Conservation (phyloP, 2,888 invertebrate species). For the Chrysolina oricalcia region DNA sequence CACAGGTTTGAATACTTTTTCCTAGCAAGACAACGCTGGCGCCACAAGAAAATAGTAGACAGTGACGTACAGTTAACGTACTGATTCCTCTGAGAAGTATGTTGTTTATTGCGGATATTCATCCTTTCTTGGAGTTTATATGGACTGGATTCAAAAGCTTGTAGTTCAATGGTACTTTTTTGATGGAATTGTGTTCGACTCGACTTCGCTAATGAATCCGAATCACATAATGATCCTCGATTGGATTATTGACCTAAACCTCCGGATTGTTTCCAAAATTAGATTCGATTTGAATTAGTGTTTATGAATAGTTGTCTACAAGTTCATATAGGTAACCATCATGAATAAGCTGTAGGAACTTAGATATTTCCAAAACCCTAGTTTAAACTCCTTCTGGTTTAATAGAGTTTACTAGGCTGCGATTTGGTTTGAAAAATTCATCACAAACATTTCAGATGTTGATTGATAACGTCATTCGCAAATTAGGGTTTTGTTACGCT, state of each 20-base stretch:
- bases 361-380: too few relatives aligned
- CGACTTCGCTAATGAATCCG: background rate
- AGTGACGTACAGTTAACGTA: constrained; percentile 10
- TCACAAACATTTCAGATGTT: too few relatives aligned
- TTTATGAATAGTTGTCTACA: too few relatives aligned
- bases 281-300: too few relatives aligned
- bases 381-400: too few relatives aligned
- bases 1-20: constrained; percentile 6
- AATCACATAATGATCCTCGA: background rate
- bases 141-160: constrained; percentile 7
- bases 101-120: constrained; percentile 20
- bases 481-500: too few relatives aligned
- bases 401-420: too few relatives aligned
- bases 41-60: background rate
- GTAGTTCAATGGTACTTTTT: background rate
- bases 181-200: background rate
- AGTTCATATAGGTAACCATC: too few relatives aligned
- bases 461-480: too few relatives aligned
- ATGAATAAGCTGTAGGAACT: too few relatives aligned
- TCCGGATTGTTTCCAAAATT: too few relatives aligned
- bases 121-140: constrained; percentile 17
- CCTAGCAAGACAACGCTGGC: constrained; percentile 8
- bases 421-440: too few relatives aligned
- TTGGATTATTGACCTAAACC: background rate
- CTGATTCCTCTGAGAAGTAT: constrained; percentile 1